A percentile compares a stretch with the other conserved stretches of the same genome.
These are phyloP conservation scores for Arothron firmamentum DNA, from an alignment of 2,113 vertebrate species.

Conservation along the genomic window DNA sequence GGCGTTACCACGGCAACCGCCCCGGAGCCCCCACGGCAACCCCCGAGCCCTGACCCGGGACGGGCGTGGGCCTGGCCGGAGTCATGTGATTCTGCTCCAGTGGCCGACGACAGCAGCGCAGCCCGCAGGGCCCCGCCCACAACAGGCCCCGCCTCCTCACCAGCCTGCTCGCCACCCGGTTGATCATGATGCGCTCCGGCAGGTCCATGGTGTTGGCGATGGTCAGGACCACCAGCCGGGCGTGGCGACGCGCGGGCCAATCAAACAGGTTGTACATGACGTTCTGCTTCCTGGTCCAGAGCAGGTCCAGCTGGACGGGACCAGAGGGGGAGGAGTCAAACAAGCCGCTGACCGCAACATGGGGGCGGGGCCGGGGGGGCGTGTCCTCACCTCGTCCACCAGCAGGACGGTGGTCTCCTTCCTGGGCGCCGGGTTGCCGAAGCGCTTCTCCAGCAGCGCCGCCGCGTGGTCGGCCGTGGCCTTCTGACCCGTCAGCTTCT, in stretches of 20 bases:
- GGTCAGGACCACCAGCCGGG: conserved; percentile 88
- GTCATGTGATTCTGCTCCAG: too few relatives aligned
- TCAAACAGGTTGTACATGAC: conserved; percentile 97
- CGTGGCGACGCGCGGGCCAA: conserved; percentile 88
- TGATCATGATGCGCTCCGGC: conserved; percentile 96
- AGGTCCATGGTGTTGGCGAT: conserved; percentile 99
- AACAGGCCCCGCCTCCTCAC: conserved; percentile 68
- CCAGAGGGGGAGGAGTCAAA: too few relatives aligned
- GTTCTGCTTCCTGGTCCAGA: conserved; percentile 97
- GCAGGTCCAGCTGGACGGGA: conserved; percentile 93
- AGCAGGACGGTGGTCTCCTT: conserved; percentile 84
- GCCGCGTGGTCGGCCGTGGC: conserved; percentile 87
- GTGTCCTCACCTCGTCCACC: conserved; percentile 86
- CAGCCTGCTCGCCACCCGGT: conserved; percentile 90
- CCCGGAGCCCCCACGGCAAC: too few relatives aligned
- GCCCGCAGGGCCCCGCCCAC: too few relatives aligned
- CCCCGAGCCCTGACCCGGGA: too few relatives aligned
- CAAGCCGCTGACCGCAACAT: too few relatives aligned
- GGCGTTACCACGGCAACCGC: neutral
- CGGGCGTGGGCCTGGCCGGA: too few relatives aligned
- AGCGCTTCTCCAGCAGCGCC: conserved; percentile 84
- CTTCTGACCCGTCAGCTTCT: conserved; percentile 91
- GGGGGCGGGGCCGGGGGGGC: too few relatives aligned
- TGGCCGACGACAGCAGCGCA: too few relatives aligned
- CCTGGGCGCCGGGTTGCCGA: conserved; percentile 76